phyloP scores from a whole-genome alignment of 1,140 invertebrate species.

The Anoplophora glabripennis region DNA sequence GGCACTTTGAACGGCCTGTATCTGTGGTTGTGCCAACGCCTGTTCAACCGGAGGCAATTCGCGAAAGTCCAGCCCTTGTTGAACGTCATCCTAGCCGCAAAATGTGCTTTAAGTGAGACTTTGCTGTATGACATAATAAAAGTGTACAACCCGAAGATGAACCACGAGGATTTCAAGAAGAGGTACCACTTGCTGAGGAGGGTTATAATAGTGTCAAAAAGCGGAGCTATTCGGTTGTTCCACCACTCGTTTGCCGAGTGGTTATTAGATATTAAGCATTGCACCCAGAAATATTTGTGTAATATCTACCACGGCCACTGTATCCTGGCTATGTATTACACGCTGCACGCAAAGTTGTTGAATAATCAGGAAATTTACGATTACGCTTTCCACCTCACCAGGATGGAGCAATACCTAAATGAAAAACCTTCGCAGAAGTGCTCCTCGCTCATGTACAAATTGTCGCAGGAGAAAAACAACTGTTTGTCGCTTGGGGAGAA shows the following conservation, averaged over 20 bases:
- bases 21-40: constrained; percentile 88
- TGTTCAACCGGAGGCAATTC: constrained; percentile 87
- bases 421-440: constrained; percentile 43
- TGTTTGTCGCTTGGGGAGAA: constrained; percentile 24
- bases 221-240: constrained; percentile 71
- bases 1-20: constrained; percentile 94
- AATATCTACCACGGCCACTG: constrained; percentile 83
- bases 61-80: constrained; percentile 81
- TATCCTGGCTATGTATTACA: constrained; percentile 82
- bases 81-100: constrained; percentile 84
- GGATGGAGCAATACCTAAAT: constrained; percentile 53
- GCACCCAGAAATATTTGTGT: constrained; percentile 91
- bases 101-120: constrained; percentile 76
- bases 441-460: constrained; percentile 39
- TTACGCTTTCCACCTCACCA: constrained; percentile 57
- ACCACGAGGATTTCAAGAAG: constrained; percentile 80
- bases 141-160: constrained; percentile 76
- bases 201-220: constrained; percentile 62
- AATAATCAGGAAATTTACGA: constrained; percentile 56
- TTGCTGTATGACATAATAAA: constrained; percentile 79
- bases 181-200: constrained; percentile 75
- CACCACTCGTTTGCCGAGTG: constrained; percentile 93
- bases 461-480: constrained; percentile 37
- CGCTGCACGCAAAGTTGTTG: constrained; percentile 43
- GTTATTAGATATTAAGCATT: constrained; percentile 94